Base-by-base conservation (phyloP, 2,113 vertebrate genomes). In the Pipra filicauda region DNA sequence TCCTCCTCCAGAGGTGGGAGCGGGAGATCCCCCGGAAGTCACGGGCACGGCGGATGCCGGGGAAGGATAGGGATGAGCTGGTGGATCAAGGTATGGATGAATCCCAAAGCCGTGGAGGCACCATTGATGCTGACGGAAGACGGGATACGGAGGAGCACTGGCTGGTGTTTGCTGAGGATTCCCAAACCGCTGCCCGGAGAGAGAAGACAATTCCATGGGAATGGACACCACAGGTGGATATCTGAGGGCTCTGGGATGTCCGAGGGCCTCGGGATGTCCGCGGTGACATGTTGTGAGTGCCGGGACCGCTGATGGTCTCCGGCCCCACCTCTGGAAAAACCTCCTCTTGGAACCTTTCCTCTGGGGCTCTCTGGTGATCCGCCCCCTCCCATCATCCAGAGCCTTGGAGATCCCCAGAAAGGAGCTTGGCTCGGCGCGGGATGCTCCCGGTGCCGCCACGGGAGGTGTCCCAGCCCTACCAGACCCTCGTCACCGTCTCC, bases 371-470 rank as follows among this genome's bases (percentile, higher is more conserved):
- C 39, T 3, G 39, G 28, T 12, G 46, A 82, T 46, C 79, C 59
- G 19, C 4, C 74, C 4, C 20, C 37, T 6, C 41, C 12, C 21
- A 30, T 22, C 73, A 16, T 35, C 0, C 0, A 41, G 37, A 69
- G 10, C 35, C 37, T 39, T 15, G 46, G 54, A 57, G 33, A 70
- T 27, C 17, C 30, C 22, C 1, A 59, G 49, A 35, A 15, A 64
- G 48, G n/a, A 62, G 10, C 59, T 31, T 16, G 24, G 39, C 22
- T 65, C 6, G 1, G 43, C 2, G 0, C 39, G 26, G 76, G 55
- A 37, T 26, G 5, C 12, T 18, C 49, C 5, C 0, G 0, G 21
- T n/a, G 16, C 30, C 48, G 78, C 71, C 8, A 1, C 18, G 0
- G 0, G 12, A 30, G 26, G 28, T 59, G 54, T 44, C 61, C 41